Base-by-base conservation (phyloP, 2,888 invertebrate species). In the Mythimna loreyi region DNA sequence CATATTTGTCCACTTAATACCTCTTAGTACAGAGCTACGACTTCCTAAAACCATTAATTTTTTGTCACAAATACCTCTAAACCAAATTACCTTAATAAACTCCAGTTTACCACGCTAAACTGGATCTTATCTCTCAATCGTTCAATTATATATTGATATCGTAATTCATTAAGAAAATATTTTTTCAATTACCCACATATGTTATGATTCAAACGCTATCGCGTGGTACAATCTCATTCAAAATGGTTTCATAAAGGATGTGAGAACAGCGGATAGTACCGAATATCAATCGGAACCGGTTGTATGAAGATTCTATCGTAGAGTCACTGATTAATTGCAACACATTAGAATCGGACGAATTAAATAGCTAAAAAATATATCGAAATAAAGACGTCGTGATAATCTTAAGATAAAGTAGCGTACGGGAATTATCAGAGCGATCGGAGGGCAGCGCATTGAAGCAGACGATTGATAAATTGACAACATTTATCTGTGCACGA, bases 401-500 rank as follows among this genome's bases (percentile, higher is more conserved):
- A 93, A 94, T 94, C 93, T 92, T 78, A 89, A 91, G 92, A 94
- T 94, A 92, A 92, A 94, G 80, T 94, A 86, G 92, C 75, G 86
- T 89, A 89, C 87, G 88, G 88, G 86, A 89, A 88, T 92, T 92
- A 92, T 93, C 92, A 88, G 87, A 84, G 86, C 84, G 91, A 90
- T 89, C 88, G 86, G 86, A 90, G 87, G 86, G 84, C 75, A 86
- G 80, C 83, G 87, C 90, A 90, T 90, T 77, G 80, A 80, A 69
- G 66, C 67, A 56, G 85, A 83, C 84, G 84, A 86, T 90, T 95
- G 95, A 95, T 94, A 94, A 94, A 96, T 95, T 86, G 93, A 86
- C 87, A 87, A 90, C 94, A 96, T 96, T 95, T 92, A 93, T 95
- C 92, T 93, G 87, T 75, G 82, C 70, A 88, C 90, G 95, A 95